These are phyloP conservation scores for Drosophila quasianomalipes DNA, from an alignment of 2,888 invertebrate genomes.

Conservation along the genomic window DNA sequence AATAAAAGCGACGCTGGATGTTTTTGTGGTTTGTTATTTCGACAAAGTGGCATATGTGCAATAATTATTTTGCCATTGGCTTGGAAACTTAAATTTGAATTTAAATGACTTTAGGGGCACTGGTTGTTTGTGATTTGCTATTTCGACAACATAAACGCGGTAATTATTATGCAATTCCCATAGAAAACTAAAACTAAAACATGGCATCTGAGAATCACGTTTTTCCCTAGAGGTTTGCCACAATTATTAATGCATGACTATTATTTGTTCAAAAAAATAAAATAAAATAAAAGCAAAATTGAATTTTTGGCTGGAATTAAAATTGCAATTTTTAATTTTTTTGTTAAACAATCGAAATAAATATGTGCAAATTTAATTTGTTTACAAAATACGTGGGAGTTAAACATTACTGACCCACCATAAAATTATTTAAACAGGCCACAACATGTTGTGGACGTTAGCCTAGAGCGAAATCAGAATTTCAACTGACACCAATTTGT, in stretches of 20 bases:
- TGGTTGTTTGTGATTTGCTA: not conserved
- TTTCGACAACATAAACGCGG: not conserved
- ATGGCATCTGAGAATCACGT: not conserved
- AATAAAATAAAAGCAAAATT: not conserved
- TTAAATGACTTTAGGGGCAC: not conserved
- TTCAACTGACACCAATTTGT: not conserved
- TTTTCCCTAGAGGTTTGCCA: not conserved
- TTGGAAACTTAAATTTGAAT: not conserved
- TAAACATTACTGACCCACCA: not conserved
- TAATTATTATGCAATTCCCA: not conserved
- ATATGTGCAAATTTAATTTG: not conserved
- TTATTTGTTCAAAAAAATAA: not conserved
- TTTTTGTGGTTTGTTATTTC: not conserved
- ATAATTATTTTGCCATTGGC: not conserved
- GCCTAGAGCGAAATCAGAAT: not conserved
- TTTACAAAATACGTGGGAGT: not conserved
- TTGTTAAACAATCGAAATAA: not conserved
- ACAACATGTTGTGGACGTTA: not conserved
- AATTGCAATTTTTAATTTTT: not conserved
- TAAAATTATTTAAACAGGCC: not conserved
- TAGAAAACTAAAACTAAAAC: not conserved
- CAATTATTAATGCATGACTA: not conserved
- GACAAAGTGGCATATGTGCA: not conserved
- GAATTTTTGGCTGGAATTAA: not conserved
- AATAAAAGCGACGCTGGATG: not conserved